Percentiles rank a stretch among this genome's conserved stretches.
phyloP scores from a whole-genome alignment of 92 coral and sea anemone species.

The Epizoanthus ramosus region DNA sequence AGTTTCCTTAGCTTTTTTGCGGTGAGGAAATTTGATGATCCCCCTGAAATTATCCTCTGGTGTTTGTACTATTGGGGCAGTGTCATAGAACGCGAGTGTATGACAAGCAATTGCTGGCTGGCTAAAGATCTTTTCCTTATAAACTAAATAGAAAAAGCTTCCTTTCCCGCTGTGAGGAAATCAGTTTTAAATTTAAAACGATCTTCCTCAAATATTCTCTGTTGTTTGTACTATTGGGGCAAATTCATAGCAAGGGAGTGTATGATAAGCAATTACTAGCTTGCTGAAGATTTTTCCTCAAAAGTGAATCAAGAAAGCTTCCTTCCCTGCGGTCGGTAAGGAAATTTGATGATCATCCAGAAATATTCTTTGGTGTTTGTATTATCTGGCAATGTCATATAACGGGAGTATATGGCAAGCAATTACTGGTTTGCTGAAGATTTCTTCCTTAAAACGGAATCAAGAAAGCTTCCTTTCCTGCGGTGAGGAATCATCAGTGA shows the following conservation, averaged over 20 bases:
- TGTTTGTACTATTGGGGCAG: conserved; percentile 58
- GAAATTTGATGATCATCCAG: no score
- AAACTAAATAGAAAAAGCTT: conserved; percentile 22
- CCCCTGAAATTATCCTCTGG: background rate
- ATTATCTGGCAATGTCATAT: conserved; percentile 61
- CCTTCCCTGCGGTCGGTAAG: conserved; percentile 12
- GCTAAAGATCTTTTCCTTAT: background rate
- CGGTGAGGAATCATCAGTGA: background rate
- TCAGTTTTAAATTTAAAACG: no score
- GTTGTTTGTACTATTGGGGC: conserved; percentile 56
- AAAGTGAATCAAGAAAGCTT: conserved; percentile 23
- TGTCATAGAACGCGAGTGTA: no score
- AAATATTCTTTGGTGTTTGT: conserved; percentile 23
- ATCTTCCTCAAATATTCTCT: no score
- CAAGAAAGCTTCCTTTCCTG: conserved; percentile 34
- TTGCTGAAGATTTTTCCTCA: background rate
- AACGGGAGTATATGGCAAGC: no score
- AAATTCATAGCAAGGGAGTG: background rate
- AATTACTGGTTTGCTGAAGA: no score
- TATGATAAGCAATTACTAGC: no score
- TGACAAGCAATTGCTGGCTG: no score
- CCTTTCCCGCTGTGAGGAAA: conserved; percentile 13
- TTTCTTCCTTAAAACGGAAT: conserved; percentile 28
- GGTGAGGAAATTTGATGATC: no score
- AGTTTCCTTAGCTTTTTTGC: conserved; percentile 15